These are phyloP conservation scores for Trogon surrucura DNA, from an alignment of 2,113 vertebrate genomes.

Conservation along the genomic window DNA sequence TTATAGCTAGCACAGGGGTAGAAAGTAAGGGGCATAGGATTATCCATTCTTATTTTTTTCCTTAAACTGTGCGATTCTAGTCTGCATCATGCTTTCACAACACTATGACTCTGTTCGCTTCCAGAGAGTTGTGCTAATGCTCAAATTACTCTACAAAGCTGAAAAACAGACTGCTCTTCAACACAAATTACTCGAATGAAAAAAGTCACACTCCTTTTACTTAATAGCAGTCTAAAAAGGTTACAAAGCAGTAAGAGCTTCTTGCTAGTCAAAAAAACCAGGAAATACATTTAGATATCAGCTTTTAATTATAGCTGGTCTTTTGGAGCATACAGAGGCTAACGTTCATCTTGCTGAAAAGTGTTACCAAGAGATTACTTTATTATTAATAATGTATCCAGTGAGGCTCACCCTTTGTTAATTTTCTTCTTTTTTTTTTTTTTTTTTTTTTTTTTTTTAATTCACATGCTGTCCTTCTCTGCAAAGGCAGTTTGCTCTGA, in stretches of 20 bases:
- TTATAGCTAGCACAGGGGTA: background rate
- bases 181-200: background rate
- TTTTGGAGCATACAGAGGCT: background rate
- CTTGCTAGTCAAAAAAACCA: background rate
- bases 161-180: background rate
- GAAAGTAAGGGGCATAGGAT: rapidly evolving
- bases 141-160: background rate
- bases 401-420: rapidly evolving
- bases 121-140: background rate
- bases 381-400: background rate
- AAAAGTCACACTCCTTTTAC: background rate
- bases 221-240: background rate
- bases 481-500: background rate
- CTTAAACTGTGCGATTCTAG: background rate
- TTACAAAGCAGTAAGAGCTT: background rate
- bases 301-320: background rate
- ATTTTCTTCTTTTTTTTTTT: rapidly evolving
- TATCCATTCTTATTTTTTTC: background rate
- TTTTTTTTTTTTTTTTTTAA: no score
- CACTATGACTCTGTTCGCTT: background rate
- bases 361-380: background rate
- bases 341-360: background rate
- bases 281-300: background rate
- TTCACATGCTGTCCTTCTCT: background rate
- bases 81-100: background rate